phyloP scores from a whole-genome alignment of 2,113 vertebrate genomes.

The Phylloscopus trochilus region DNA sequence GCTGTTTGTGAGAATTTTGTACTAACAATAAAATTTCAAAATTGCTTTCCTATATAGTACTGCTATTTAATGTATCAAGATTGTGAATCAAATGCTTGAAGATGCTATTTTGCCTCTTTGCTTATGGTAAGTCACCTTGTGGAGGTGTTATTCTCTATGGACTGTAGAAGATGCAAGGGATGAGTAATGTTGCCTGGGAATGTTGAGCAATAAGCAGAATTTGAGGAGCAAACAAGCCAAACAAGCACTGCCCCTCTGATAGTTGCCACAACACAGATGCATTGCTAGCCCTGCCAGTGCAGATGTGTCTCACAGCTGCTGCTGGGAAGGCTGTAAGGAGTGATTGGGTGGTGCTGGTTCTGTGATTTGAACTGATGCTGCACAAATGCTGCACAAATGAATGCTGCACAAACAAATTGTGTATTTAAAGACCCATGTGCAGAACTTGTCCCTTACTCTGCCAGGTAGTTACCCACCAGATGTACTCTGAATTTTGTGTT shows the following conservation, averaged over 20 bases:
- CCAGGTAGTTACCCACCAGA: neutral
- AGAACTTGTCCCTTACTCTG: neutral
- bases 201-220: neutral
- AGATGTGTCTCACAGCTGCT: accelerated
- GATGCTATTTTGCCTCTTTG: neutral
- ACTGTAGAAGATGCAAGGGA: neutral
- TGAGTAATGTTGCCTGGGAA: neutral
- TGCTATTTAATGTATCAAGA: neutral
- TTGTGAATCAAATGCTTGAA: neutral
- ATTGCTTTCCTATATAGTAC: neutral
- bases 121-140: neutral
- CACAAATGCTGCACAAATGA: neutral
- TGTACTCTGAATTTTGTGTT: neutral
- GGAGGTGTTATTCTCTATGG: neutral
- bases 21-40: neutral
- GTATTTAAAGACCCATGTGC: neutral
- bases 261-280: accelerated
- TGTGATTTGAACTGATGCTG: neutral
- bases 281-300: neutral
- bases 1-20: neutral
- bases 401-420: neutral
- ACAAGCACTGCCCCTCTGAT: neutral
- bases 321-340: neutral
- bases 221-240: neutral
- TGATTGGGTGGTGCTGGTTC: neutral